These are phyloP conservation scores for Encarsia formosa DNA, from an alignment of 2,888 invertebrate species.

Conservation along the genomic window DNA sequence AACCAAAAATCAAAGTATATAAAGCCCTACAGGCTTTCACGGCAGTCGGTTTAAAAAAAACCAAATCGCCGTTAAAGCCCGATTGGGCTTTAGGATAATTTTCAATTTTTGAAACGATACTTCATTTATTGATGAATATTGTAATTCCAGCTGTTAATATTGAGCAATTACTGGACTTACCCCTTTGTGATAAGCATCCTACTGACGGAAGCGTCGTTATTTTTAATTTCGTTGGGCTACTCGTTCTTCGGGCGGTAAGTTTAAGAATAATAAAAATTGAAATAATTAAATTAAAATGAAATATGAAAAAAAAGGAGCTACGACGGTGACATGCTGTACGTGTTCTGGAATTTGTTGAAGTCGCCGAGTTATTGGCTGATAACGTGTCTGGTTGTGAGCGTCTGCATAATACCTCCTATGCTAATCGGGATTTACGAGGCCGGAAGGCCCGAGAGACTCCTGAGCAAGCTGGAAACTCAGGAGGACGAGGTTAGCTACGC, in stretches of 20 bases:
- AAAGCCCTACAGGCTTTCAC: too few relatives aligned
- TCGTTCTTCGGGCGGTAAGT: constrained; percentile 61
- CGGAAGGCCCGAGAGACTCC: constrained; percentile 32
- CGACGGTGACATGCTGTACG: constrained; percentile 58
- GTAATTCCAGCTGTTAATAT: constrained; percentile 44
- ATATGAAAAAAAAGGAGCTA: constrained; percentile 49
- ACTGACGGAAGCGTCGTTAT: constrained; percentile 57
- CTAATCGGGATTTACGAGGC: constrained; percentile 34
- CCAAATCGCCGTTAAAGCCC: too few relatives aligned
- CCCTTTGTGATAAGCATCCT: constrained; percentile 56
- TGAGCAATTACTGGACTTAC: constrained; percentile 60
- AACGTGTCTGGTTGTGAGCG: constrained; percentile 53
- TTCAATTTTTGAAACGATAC: too few relatives aligned
- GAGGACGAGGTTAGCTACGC: constrained; percentile 3
- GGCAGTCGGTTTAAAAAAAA: too few relatives aligned
- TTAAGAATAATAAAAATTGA: background rate
- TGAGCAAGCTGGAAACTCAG: constrained; percentile 23
- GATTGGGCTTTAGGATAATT: too few relatives aligned
- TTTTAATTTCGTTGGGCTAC: constrained; percentile 57
- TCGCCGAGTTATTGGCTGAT: constrained; percentile 61
- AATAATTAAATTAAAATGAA: too few relatives aligned
- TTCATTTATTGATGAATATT: too few relatives aligned
- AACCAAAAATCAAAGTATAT: too few relatives aligned
- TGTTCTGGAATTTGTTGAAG: constrained; percentile 59
- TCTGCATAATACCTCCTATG: constrained; percentile 59